Evolutionary conservation across 2,888 invertebrate genomes (phyloP), one percentile per base, ranked within the genome.

Genomic region (Lochmaea crataegi): DNA sequence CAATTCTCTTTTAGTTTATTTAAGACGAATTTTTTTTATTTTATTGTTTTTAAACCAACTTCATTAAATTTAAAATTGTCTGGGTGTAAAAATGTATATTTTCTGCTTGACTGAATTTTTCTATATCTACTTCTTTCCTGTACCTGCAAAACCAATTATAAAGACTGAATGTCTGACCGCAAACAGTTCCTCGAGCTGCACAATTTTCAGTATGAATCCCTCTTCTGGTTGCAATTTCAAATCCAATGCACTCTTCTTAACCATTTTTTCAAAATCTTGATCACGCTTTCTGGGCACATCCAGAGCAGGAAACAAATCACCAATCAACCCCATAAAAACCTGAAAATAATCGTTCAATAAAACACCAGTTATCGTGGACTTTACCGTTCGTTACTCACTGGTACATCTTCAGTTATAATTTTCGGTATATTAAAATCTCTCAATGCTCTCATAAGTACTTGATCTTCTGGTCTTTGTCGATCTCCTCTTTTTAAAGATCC

Each of bases 341-440:
- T 78, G 48, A 51, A 66, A 42, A 63, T 12, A 42, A 48, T 60
- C 12, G 22, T 6, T 58, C 41, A n/a, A 16, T 16, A n/a, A 22
- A 26, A 26, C 45, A 63, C 22, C n/a, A n/a, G 32, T 32, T 32
- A 7, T 32, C 1, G 1, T 32, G 7, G 32, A 32, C 6, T 32
- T 6, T 7, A 32, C 32, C 32, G 5, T 5, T 32, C 22, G 22
- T 7, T 7, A 76, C 75, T 71, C 64, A 78, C 94, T 0, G 96
- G 93, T 72, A 93, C 91, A 84, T 97, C 97, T 81, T 97, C 97
- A 0, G 96, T 95, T 10, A 97, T 92, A 80, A 97, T 96, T 89
- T 97, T 97, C 0, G 97, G 97, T 72, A 96, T 93, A 85, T 97
- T 97, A 85, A 97, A 97, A 88, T 97, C 97, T 86, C 97, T 89